Evolutionary conservation across 2,797 vertebrate genomes (phyloP).

Genomic region (Emydoidea blandingii): DNA sequence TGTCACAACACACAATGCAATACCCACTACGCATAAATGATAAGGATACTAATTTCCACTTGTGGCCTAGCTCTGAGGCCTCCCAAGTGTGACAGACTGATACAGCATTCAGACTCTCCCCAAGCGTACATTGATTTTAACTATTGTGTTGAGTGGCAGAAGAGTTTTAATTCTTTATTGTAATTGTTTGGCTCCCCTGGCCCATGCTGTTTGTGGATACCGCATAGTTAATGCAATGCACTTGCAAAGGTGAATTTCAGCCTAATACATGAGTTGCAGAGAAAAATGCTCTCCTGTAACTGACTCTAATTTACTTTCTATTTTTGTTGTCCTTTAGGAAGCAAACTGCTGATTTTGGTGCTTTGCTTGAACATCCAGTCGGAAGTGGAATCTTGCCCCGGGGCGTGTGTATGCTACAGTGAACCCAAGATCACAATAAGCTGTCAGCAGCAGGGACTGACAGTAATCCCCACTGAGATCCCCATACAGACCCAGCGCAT

Average conservation of each 20-base stretch:
- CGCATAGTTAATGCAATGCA: neutral
- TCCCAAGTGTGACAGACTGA: neutral
- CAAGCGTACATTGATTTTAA: neutral
- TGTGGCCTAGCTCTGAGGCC: accelerated
- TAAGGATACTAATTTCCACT: neutral
- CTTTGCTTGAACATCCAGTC: conserved; percentile 92
- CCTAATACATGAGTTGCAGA: conserved; percentile 9
- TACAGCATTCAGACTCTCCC: neutral
- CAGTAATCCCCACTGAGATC: conserved; percentile 91
- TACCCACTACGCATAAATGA: accelerated
- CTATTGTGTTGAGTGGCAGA: neutral
- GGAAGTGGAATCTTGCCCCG: conserved; percentile 90
- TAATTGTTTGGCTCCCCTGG: neutral
- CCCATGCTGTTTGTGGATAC: neutral
- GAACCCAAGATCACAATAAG: conserved; percentile 96
- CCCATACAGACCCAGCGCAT: conserved; percentile 95
- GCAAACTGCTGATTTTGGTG: conserved; percentile 92
- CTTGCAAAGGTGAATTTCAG: neutral
- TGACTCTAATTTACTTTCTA: conserved; percentile 50
- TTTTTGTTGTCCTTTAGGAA: conserved; percentile 82
- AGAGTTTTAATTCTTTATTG: conserved; percentile 16
- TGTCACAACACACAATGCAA: accelerated
- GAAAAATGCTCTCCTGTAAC: neutral
- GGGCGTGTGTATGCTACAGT: conserved; percentile 95
- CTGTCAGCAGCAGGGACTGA: conserved; percentile 97